Evolutionary conservation across 2,797 vertebrate genomes (phyloP), one percentile per base, ranked within the genome.

Genomic region (Dermochelys coriacea): DNA sequence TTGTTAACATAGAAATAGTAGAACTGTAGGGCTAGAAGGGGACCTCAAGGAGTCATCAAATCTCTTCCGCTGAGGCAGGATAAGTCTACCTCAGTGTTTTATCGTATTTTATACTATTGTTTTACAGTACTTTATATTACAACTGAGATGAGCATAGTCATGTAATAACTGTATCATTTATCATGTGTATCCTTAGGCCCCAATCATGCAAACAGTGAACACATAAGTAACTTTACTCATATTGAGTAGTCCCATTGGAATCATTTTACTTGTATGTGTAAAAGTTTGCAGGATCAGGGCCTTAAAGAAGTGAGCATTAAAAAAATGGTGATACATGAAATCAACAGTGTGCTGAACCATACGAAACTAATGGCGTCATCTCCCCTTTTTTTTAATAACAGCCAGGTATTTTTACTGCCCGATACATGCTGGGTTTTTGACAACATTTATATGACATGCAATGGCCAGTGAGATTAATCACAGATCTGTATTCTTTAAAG

Each of bases 401-500:
- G 75, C 8, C 61, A 87, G 84, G 49, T 86, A 82, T 88, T 95
- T 96, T 95, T 88, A 61, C 57, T 97, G 91, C 82, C 82, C 94
- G 87, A 86, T 80, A 21, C 21, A 34, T 75, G 93, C 91, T 93
- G 91, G 87, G 91, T 31, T 95, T 96, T 95, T 93, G 85, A 89
- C 92, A 87, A 54, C 84, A 79, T 93, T 90, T 86, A 83, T 88
- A n/a, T 88, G 92, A 90, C 19, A 29, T 37, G 52, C 79, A 93
- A 15, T 8, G 68, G 84, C 51, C 85, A 94, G 83, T 37, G 61
- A 96, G 93, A 94, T 94, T 95, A 93, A 95, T 94, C 90, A 77
- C 91, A 88, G 84, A 87, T 95, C 94, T 86, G 14, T 85, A 79
- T 91, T 95, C 78, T 89, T 93, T 94, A 82, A 95, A 94, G 83